Conservation (phyloP, 1,140 invertebrate species). For the Saccostrea echinata region DNA sequence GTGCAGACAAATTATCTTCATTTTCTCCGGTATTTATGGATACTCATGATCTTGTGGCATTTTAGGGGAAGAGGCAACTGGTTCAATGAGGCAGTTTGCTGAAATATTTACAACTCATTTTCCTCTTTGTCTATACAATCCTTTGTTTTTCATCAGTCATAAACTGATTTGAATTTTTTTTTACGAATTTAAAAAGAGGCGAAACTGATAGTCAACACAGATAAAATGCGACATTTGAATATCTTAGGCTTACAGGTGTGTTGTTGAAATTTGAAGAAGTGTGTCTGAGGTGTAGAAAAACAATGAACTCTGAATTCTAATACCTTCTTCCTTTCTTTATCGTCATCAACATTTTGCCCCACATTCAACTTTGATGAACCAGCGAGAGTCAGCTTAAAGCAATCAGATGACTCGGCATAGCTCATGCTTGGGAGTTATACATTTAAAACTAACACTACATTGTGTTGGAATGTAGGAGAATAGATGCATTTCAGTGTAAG, state of each 20-base stretch:
- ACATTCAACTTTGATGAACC: conserved; percentile 28
- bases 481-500: not conserved
- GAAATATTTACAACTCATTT: conserved; percentile 35
- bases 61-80: not conserved
- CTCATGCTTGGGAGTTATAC: not conserved
- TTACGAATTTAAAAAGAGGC: not conserved
- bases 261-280: conserved; percentile 22
- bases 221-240: conserved; percentile 3
- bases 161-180: conserved; percentile 36
- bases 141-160: conserved; percentile 23
- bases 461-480: not conserved
- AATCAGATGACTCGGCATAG: conserved; percentile 26
- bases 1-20: conserved; percentile 27
- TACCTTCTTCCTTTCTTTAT: not conserved
- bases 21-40: conserved; percentile 31
- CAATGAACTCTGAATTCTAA: not conserved
- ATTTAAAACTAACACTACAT: not conserved
- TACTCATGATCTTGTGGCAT: not conserved
- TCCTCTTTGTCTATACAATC: conserved; percentile 2
- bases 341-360: not conserved
- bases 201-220: not conserved
- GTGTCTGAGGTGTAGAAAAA: conserved; percentile 3
- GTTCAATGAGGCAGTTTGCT: not conserved
- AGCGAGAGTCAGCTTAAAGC: not conserved
- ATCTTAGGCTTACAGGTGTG: conserved; percentile 6